Evolutionary conservation across 2,113 vertebrate genomes (phyloP), one percentile per base, ranked within the genome.

Genomic region (Melierax canorus): DNA sequence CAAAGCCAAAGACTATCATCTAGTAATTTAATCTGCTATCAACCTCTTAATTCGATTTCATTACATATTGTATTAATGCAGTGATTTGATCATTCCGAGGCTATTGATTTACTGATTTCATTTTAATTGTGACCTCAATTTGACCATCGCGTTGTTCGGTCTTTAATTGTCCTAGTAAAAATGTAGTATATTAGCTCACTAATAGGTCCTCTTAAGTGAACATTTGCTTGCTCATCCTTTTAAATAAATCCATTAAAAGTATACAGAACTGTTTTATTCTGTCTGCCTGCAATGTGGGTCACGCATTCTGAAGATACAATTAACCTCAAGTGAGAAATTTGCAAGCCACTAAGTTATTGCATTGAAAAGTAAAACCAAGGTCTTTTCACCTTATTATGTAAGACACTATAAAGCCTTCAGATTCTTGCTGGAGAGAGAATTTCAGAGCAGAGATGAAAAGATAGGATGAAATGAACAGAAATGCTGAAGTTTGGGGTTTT

Each of bases 31-130:
- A 85, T 53, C 69, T 53, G 5, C 56, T 74, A 78, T 90, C 71
- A 88, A 29, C 16, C 41, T 51, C 4, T 0, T 90, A 50, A 86
- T 64, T 82, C 3, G 4, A 63, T 94, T 82, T 67, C 51, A 63
- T 82, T 88, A 63, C 38, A 13, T 59, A 72, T 82, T 79, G 75
- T 55, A 64, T 64, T 92, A 69, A 86, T 83, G 62, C 9, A 76
- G 75, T 53, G 21, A 59, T 71, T 79, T 78, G 83, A 85, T 62
- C 50, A 82, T 86, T 82, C 73, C 9, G 38, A 56, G 38, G 63
- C 71, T 86, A 79, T 74, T 95, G 91, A 97, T 96, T 86, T 96
- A 95, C 71, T 75, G 74, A 92, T 95, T 92, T 92, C 88, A 90
- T 94, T 95, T 95, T 92, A 97, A 94, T 83, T 91, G 86, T 86